Base-by-base conservation (phyloP, 1,140 invertebrate genomes). In the Zaprionus nigranus region DNA sequence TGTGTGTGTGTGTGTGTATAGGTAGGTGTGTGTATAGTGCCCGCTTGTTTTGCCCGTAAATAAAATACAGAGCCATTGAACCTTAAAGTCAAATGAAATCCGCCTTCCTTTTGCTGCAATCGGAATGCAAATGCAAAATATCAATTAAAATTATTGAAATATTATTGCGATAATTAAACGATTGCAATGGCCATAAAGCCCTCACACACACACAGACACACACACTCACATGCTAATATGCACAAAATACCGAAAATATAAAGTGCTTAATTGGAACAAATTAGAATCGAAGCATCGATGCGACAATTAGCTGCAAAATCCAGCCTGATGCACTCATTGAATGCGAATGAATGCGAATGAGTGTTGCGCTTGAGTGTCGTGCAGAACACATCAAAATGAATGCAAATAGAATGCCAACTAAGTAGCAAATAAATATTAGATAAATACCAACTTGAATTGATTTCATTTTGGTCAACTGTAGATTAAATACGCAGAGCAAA, bases 11-110 rank as follows among this genome's bases (percentile, higher is more conserved):
- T 46, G 53, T 61, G 53, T 36, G 40, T 59, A n/a, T 67, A n/a
- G 58, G 40, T 36, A 6, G 24, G 26, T 26, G 22, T 22, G 53
- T 40, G 58, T 26, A 17, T 46, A 7, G 28, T 30, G 28, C 28
- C 28, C 28, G 54, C 20, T 30, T 34, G 28, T 17, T 17, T 24
- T 56, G 28, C 30, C 20, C 30, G 51, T 28, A 56, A 56, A 53
- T 38, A 53, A 46, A 56, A 49, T 49, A 20, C 20, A 3, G 20
- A 20, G 46, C 54, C 64, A 46, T 54, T 54, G 53, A 54, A 54
- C 53, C 53, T 28, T 59, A 67, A 67, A 67, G 38, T 54, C 17
- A 49, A 49, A 67, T 43, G 40, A 43, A 43, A 43, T 17, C 15
- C n/a, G 40, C 40, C 40, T 43, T 43, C 6, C 17, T 34, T 67